These are phyloP conservation scores for Dryoscopus gambensis DNA, from an alignment of 2,113 vertebrate species.

Conservation along the genomic window DNA sequence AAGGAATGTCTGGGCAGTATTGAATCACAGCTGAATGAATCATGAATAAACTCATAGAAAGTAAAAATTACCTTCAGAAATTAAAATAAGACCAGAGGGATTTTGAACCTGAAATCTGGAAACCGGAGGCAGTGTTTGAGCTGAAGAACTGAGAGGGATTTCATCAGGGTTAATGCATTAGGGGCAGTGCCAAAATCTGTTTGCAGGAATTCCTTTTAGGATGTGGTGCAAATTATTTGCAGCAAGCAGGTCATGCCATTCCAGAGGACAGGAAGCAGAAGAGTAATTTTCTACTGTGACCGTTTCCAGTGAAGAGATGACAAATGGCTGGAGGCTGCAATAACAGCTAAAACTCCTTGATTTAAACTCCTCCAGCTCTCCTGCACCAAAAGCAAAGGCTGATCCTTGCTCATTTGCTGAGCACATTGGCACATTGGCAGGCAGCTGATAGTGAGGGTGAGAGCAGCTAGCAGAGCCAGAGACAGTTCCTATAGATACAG, in stretches of 20 bases:
- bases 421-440: background rate
- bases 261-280: background rate
- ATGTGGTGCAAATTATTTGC: background rate
- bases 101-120: background rate
- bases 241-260: background rate
- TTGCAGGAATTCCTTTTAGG: background rate
- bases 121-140: background rate
- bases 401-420: background rate
- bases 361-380: background rate
- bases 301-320: background rate
- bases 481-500: background rate
- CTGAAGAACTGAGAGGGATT: background rate
- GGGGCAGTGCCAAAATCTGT: background rate
- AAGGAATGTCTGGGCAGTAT: background rate
- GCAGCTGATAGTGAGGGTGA: background rate
- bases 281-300: background rate
- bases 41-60: background rate
- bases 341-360: background rate
- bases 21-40: background rate
- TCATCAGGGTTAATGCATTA: background rate
- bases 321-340: background rate
- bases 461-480: background rate
- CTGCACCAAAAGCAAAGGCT: background rate
- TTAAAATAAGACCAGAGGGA: background rate
- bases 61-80: slow-evolving; percentile 6